Base-by-base conservation (phyloP, 2,888 invertebrate species). In the Caenorhabditis panamensis region DNA sequence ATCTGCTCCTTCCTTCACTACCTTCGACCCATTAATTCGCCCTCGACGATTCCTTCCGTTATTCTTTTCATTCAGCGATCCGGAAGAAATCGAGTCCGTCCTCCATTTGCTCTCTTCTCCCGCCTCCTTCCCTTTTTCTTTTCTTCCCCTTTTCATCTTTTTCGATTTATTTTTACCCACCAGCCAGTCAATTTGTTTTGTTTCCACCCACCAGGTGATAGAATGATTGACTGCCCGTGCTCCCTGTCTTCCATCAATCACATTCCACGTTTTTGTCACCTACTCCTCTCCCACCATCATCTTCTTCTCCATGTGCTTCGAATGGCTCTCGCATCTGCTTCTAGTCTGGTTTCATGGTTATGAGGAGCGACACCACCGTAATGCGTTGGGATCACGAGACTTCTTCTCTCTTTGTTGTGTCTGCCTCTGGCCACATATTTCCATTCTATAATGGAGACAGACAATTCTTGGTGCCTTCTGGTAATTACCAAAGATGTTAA, bases 1-100 rank as follows among this genome's bases (percentile, higher is more conserved):
- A 86, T 24, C 62, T 90, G 28, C 37, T 63, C n/a, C 89, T 87
- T 68, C 88, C 88, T 73, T 82, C n/a, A n/a, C n/a, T 85, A 63
- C 79, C 85, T 56, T 89, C 88, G 64, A 89, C 85, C 36, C 90
- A 79, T 81, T 64, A 71, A 47, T 53, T 64, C 44, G 87, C 18
- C n/a, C 51, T 16, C 51, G 22, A 49, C 20, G n/a, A 11, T 36
- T 58, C 62, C n/a, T 41, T 53, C 22, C 18, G 49, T 47, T 18
- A 36, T 62, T 69, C 78, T 69, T 76, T 41, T 62, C 76, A 68
- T 63, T 76, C 75, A 54, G 24, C 37, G 59, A 66, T 67, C 68
- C 76, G 67, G 67, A 68, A 67, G 62, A 62, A 68, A 61, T 61
- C 58, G 31, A 54, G 37, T n/a, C 53, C 53, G 44, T 36, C 28